A percentile compares a stretch with the other conserved stretches of the same genome.
These are phyloP conservation scores for Darevskia mixta DNA, from an alignment of 2,797 vertebrate species.

Conservation along the genomic window DNA sequence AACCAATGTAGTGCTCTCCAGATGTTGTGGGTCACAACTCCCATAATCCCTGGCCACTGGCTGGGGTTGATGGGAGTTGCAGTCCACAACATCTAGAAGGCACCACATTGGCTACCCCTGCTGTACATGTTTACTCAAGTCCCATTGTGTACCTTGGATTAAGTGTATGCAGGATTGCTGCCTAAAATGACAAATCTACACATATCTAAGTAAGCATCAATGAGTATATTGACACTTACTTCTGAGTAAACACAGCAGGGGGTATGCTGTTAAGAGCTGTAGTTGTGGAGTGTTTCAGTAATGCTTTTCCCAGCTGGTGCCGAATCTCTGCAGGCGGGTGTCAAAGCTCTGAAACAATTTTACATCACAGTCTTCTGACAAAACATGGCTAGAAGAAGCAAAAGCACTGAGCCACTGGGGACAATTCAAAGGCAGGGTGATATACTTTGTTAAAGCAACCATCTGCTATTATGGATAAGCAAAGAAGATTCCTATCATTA, in stretches of 20 bases:
- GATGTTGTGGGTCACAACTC: too few relatives aligned
- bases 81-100: too few relatives aligned
- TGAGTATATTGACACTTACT: not conserved
- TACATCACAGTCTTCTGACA: conserved; percentile 27
- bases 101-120: too few relatives aligned
- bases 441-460: not conserved
- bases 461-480: not conserved
- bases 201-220: not conserved
- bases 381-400: not conserved
- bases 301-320: conserved; percentile 18
- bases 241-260: not conserved
- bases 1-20: too few relatives aligned
- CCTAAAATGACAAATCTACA: not conserved
- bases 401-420: not conserved
- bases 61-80: too few relatives aligned
- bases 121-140: too few relatives aligned
- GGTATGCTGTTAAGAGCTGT: not conserved
- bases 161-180: too few relatives aligned
- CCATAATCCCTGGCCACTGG: too few relatives aligned
- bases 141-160: too few relatives aligned
- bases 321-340: not conserved
- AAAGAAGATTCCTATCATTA: not conserved
- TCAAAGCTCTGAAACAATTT: conserved; percentile 7
- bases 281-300: not conserved
- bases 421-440: conserved; percentile 5